A percentile compares a stretch with the other conserved stretches of the same genome.
Conservation (phyloP, 1,140 invertebrate species). For the Drosophila rufa region DNA sequence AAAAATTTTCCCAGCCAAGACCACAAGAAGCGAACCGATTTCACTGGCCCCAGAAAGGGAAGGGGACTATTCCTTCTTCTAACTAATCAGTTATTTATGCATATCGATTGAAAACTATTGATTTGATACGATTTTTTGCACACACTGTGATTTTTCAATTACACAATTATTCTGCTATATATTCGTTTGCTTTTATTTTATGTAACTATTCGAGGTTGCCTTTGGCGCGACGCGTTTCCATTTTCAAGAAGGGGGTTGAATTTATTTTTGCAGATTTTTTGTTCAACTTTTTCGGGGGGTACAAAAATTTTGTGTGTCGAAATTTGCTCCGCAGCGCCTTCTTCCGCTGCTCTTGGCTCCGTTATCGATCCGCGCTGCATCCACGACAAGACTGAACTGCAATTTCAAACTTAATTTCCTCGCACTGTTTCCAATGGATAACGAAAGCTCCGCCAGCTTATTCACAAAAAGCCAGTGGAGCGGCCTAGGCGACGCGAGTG, state of each 20-base stretch:
- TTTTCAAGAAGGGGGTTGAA: constrained; percentile 7
- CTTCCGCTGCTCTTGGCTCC: constrained; percentile 65
- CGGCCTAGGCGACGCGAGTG: constrained; percentile 39
- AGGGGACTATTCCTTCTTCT: not conserved
- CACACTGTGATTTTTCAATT: constrained; percentile 60
- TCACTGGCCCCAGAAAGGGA: constrained; percentile 2
- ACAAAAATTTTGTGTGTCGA: constrained; percentile 73
- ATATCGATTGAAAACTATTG: constrained; percentile 55
- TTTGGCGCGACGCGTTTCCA: constrained; percentile 4
- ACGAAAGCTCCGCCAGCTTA: constrained; percentile 73
- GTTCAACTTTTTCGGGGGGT: constrained; percentile 44
- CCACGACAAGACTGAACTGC: constrained; percentile 85
- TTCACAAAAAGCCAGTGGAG: constrained; percentile 37
- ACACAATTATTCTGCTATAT: constrained; percentile 56
- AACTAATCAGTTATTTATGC: constrained; percentile 31
- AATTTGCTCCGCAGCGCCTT: constrained; percentile 54
- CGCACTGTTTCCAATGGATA: constrained; percentile 78
- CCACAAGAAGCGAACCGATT: constrained; percentile 4
- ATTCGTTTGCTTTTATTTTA: constrained; percentile 21
- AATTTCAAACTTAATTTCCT: constrained; percentile 83
- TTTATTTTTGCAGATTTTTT: constrained; percentile 43
- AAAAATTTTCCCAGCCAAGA: constrained; percentile 61
- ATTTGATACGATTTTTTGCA: constrained; percentile 42
- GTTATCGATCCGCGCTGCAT: constrained; percentile 84
- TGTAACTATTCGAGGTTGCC: constrained; percentile 9